These are phyloP conservation scores for Tauraco erythrolophus DNA, from an alignment of 2,113 vertebrate species.

Conservation along the genomic window DNA sequence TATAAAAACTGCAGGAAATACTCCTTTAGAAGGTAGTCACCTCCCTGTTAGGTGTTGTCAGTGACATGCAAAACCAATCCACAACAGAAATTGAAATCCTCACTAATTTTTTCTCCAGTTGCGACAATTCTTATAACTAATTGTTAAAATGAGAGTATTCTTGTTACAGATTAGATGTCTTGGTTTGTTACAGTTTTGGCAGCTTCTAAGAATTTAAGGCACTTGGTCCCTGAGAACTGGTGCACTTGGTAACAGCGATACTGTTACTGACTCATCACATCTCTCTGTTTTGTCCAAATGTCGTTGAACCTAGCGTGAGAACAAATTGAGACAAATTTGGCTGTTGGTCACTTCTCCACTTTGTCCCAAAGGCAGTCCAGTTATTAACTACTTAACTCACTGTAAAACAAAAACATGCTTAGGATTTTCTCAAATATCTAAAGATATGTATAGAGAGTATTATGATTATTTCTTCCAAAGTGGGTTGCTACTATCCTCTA, in stretches of 20 bases:
- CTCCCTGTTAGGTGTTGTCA: background rate
- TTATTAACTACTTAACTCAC: background rate
- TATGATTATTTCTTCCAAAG: background rate
- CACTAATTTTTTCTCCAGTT: background rate
- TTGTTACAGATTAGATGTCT: background rate
- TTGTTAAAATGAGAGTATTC: background rate
- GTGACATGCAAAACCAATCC: background rate
- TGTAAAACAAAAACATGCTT: background rate
- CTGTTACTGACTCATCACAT: background rate
- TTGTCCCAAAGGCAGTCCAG: background rate
- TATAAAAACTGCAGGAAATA: background rate
- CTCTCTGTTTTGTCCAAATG: background rate
- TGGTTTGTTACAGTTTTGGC: background rate
- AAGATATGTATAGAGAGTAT: background rate
- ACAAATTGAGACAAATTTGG: background rate
- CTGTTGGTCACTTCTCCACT: background rate
- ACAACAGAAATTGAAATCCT: background rate
- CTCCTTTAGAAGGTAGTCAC: background rate
- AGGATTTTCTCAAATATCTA: background rate
- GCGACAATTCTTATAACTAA: background rate
- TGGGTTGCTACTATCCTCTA: conserved; percentile 9
- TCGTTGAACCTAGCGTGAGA: background rate
- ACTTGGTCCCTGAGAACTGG: background rate
- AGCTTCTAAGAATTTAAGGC: background rate
- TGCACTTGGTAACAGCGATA: background rate